A percentile compares a stretch with the other conserved stretches of the same genome.
These are phyloP conservation scores for Copidosoma aretas DNA, from an alignment of 2,888 invertebrate species.

Conservation along the genomic window DNA sequence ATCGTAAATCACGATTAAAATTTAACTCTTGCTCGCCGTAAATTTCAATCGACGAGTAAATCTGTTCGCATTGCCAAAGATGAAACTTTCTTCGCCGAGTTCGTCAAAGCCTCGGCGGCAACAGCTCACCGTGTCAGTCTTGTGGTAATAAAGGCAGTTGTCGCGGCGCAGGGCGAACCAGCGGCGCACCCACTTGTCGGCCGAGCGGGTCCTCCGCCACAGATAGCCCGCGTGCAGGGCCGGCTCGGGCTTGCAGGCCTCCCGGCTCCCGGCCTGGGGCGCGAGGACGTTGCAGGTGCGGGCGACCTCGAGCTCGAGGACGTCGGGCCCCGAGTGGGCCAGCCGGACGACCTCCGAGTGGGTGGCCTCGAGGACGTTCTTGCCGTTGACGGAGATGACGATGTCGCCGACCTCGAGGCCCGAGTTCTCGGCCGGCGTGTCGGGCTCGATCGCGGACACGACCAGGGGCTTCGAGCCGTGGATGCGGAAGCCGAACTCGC, in stretches of 20 bases:
- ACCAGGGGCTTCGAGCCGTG: slow-evolving; percentile 96
- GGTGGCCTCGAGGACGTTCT: slow-evolving; percentile 88
- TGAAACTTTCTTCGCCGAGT: no score
- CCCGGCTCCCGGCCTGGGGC: slow-evolving; percentile 67
- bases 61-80: no score
- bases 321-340: slow-evolving; percentile 87
- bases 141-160: slow-evolving; percentile 94
- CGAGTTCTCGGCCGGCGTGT: slow-evolving; percentile 90
- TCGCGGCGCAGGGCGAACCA: slow-evolving; percentile 92
- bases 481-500: slow-evolving; percentile 94
- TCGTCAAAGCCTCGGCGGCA: no score
- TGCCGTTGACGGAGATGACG: slow-evolving; percentile 87
- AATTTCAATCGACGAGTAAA: no score
- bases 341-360: slow-evolving; percentile 93
- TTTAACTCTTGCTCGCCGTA: no score
- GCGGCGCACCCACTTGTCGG: slow-evolving; percentile 78
- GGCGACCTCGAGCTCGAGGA: slow-evolving; percentile 86
- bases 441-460: slow-evolving; percentile 92
- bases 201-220: slow-evolving; percentile 73
- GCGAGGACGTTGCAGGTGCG: slow-evolving; percentile 83
- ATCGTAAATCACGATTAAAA: no score
- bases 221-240: slow-evolving; percentile 76
- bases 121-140: slow-evolving; percentile 78
- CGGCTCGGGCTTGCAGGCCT: slow-evolving; percentile 62
- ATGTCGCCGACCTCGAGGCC: slow-evolving; percentile 95